Evolutionary conservation across 2,888 invertebrate genomes (phyloP), one percentile per base, ranked within the genome.

Genomic region (Chrysotoxum bicinctum): DNA sequence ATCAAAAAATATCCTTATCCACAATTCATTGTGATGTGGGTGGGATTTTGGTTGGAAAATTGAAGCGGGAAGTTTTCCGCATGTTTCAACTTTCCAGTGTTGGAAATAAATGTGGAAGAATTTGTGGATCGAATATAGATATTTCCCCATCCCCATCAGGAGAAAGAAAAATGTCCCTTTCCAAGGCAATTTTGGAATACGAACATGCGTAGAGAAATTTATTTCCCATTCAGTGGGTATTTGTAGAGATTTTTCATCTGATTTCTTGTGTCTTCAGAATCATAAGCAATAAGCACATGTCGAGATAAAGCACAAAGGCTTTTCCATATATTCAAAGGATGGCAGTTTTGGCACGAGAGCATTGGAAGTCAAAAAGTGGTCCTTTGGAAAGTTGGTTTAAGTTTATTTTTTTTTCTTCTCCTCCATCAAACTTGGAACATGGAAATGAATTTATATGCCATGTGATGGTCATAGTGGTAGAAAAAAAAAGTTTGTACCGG

Each of bases 201-300:
- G 66, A 54, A 60, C 85, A 85, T 85, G 85, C 85, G 85, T 85
- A 81, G 12, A 21, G 30, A 43, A 50, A 48, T 45, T 43, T 54
- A 62, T 74, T 78, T 56, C 50, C 68, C 69, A 12, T n/a, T 30
- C 2, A 21, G 19, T 7, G 10, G 1, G 4, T 12, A 50, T 50
- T 43, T 12, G 64, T n/a, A 19, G 43, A n/a, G 43, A 62, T 43
- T 26, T 62, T 62, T n/a, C 16, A 26, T 43, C 30, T 16, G 43
- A 43, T n/a, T 16, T 62, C 40, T 21, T 58, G 9, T 56, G 26
- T 19, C 2, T 21, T 35, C 37, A 60, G n/a, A 37, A 60, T 60
- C 35, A 60, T 23, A 60, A 26, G 58, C 19, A 64, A 43, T 30
- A 64, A 45, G 64, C 50, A 66, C 66, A 66, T 66, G 66, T 66